Evolutionary conservation across 2,797 vertebrate genomes (phyloP).

Genomic region (Tympanoctomys barrerae): DNA sequence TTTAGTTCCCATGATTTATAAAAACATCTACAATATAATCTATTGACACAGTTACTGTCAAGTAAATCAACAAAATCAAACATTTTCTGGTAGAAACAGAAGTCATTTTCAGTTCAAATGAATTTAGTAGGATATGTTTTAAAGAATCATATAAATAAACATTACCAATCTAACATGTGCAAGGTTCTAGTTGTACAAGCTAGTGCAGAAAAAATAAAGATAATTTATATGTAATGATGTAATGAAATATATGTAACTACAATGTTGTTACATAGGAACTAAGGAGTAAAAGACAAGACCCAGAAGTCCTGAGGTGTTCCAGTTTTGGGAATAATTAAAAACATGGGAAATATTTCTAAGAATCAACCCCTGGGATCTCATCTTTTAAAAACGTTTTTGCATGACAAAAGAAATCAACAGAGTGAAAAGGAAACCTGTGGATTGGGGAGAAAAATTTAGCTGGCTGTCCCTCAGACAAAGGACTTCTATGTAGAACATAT

Average conservation of each 20-base stretch:
- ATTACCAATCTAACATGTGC: not conserved
- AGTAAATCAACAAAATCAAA: slow-evolving; percentile 13
- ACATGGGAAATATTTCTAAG: not conserved
- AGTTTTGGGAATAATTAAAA: not conserved
- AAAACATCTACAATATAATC: not conserved
- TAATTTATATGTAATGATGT: not conserved
- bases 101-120: not conserved
- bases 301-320: not conserved
- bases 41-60: not conserved
- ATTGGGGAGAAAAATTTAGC: too few relatives aligned
- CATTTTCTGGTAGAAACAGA: not conserved
- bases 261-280: not conserved
- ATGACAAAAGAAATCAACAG: too few relatives aligned
- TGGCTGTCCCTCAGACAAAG: too few relatives aligned
- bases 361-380: too few relatives aligned
- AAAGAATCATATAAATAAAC: not conserved
- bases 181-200: not conserved
- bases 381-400: too few relatives aligned
- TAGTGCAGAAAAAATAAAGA: not conserved
- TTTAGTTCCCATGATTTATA: not conserved
- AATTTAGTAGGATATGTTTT: not conserved
- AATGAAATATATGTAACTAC: not conserved
- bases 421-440: too few relatives aligned
- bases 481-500: too few relatives aligned
- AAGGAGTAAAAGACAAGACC: not conserved